A percentile compares a stretch with the other conserved stretches of the same genome.
phyloP scores from a whole-genome alignment of 2,888 invertebrate species.

The Pristionchus maxplancki region DNA sequence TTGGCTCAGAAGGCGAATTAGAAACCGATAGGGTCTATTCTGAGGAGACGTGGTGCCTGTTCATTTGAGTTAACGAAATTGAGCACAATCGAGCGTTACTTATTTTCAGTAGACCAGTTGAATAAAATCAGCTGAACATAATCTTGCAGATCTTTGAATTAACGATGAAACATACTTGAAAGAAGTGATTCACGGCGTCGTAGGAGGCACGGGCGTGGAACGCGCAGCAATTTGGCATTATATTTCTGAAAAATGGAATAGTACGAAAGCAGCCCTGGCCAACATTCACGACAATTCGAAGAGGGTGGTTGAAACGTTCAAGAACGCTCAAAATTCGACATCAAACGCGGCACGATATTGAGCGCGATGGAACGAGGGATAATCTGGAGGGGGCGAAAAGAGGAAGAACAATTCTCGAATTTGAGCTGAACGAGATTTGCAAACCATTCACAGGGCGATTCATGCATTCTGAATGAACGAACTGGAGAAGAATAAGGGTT shows the following conservation, averaged over 20 bases:
- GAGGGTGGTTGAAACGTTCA: too few relatives aligned
- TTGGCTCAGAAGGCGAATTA: slow-evolving; percentile 13
- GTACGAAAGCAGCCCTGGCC: too few relatives aligned
- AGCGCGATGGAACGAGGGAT: neutral
- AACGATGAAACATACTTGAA: neutral
- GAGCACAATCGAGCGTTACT: too few relatives aligned
- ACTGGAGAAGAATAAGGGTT: neutral
- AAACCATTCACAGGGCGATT: neutral
- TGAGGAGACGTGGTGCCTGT: neutral
- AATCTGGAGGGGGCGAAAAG: neutral
- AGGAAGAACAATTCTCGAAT: neutral
- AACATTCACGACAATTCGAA: too few relatives aligned
- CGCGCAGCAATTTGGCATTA: slow-evolving; percentile 7
- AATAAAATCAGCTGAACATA: neutral
- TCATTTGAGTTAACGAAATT: too few relatives aligned
- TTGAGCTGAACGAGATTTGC: neutral
- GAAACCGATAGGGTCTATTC: slow-evolving; percentile 23
- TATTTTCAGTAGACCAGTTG: neutral
- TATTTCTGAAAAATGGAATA: too few relatives aligned
- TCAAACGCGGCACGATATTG: neutral
- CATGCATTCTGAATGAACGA: neutral
- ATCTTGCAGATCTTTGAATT: neutral
- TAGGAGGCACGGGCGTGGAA: neutral
- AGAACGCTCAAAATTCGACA: neutral
- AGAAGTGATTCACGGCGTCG: neutral